Evolutionary conservation across 92 coral and sea anemone species (phyloP), one percentile per base, ranked within the genome.

Genomic region (Epizoanthus stellaris): DNA sequence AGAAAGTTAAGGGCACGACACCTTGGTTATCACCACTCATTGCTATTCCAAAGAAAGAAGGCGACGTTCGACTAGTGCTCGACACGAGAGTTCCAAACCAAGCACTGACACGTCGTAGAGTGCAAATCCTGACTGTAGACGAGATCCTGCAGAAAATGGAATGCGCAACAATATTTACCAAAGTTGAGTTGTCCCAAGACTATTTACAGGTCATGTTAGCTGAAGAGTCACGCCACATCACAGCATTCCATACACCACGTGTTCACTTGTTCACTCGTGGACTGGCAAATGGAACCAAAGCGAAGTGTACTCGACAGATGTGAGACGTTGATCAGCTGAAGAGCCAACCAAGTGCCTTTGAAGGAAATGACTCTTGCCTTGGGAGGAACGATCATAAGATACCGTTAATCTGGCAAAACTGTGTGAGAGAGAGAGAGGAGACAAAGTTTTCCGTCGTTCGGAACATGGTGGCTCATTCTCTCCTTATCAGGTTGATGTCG

Each of bases 51-150:
- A 88, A 91, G 76, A 91, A 91, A 16, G n/a, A 57, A 3, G 90
- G 92, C 38, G 90, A 82, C 39, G 67, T 88, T 17, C 87, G 88
- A 36, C 85, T 91, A 6, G 94, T 64, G 3, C 67, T 91, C 8
- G 86, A 86, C 69, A 91, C 86, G 90, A 83, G 76, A 60, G 52
- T 79, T 53, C 94, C 92, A 0, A 91, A 91, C 70, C 54, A 75
- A 20, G 86, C 86, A 25, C 82, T 88, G 42, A 70, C 77, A 59
- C 10, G 92, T 53, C 80, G 86, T 16, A n/a, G 89, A 68, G 89
- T 89, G 8, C 89, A 88, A 74, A 89, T 91, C 43, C 95, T 88
- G 8, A 91, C 92, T 5, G 88, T 89, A 9, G 66, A 89, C 69
- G 84, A 89, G 21, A 91, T 89, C 34, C 80, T 89, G 30, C 95